Evolutionary conservation across 2,888 invertebrate species (phyloP).

Genomic region (Aleiodes leptofemur): DNA sequence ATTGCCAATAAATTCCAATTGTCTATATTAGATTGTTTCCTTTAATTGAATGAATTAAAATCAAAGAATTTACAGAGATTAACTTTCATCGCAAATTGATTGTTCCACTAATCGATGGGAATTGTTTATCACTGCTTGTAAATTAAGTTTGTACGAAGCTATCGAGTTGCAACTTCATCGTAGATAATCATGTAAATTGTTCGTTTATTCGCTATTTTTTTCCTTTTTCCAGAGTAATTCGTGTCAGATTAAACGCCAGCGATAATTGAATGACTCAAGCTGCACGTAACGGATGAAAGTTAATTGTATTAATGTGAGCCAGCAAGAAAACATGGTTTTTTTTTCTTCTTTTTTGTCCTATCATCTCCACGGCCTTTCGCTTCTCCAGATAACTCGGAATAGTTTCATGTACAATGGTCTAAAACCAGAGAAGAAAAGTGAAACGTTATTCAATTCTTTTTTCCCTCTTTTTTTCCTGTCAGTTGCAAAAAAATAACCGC

Average conservation of each 20-base stretch:
- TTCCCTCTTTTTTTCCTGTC: not conserved
- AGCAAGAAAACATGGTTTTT: slow-evolving; percentile 11
- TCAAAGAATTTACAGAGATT: not conserved
- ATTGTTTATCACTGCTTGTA: not conserved
- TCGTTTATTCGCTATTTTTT: slow-evolving; percentile 3
- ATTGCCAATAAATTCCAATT: not conserved
- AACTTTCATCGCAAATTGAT: slow-evolving; percentile 18
- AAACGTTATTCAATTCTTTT: too few relatives aligned
- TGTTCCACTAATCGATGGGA: slow-evolving; percentile 18
- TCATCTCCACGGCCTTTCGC: not conserved
- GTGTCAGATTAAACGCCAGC: not conserved
- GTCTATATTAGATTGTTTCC: not conserved
- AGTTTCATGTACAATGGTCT: not conserved
- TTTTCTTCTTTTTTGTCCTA: slow-evolving; percentile 5
- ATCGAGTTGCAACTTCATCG: slow-evolving; percentile 5
- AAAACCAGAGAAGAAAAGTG: too few relatives aligned
- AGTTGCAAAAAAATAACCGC: too few relatives aligned
- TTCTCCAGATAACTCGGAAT: slow-evolving; percentile 15
- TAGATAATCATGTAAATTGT: slow-evolving; percentile 11
- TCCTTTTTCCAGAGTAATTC: slow-evolving; percentile 19
- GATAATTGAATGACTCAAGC: not conserved
- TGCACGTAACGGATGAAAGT: slow-evolving; percentile 26
- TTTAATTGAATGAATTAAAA: not conserved
- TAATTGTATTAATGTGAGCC: slow-evolving; percentile 30
- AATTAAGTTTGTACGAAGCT: slow-evolving; percentile 14